Percentiles rank a stretch among this genome's conserved stretches.
These are phyloP conservation scores for Aspidoscelis tigris DNA, from an alignment of 2,113 vertebrate genomes.

Conservation along the genomic window DNA sequence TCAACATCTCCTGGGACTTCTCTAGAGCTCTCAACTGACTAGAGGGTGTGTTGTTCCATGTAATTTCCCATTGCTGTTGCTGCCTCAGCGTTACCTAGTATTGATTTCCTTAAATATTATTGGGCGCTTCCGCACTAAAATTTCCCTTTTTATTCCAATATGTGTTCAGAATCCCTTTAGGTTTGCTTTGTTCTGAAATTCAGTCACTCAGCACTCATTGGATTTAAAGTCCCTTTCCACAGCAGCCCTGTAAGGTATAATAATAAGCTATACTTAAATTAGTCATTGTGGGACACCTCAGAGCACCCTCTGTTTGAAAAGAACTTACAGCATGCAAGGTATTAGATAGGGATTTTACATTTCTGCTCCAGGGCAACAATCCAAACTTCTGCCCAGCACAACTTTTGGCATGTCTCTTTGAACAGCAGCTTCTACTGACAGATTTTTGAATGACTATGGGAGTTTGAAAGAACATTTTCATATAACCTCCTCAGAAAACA, in stretches of 20 bases:
- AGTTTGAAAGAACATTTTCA: neutral
- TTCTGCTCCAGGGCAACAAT: neutral
- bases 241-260: neutral
- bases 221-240: no score
- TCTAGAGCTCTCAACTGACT: no score
- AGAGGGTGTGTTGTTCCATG: no score
- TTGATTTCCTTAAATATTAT: no score
- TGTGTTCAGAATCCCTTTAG: no score
- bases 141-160: no score
- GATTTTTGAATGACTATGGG: neutral
- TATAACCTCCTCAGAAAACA: neutral
- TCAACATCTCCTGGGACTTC: no score
- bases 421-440: conserved; percentile 4
- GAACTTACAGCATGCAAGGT: neutral
- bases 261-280: neutral
- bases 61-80: no score
- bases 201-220: no score
- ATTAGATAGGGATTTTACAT: neutral
- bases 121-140: no score
- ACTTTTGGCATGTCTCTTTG: neutral
- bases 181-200: no score
- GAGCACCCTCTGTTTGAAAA: neutral
- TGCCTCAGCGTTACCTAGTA: no score
- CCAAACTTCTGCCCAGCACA: neutral
- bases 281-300: neutral